Percentiles rank a stretch among this genome's conserved stretches.
These are phyloP conservation scores for Cacajao melanocephalus DNA, from an alignment of 2,797 vertebrate genomes.

Conservation along the genomic window DNA sequence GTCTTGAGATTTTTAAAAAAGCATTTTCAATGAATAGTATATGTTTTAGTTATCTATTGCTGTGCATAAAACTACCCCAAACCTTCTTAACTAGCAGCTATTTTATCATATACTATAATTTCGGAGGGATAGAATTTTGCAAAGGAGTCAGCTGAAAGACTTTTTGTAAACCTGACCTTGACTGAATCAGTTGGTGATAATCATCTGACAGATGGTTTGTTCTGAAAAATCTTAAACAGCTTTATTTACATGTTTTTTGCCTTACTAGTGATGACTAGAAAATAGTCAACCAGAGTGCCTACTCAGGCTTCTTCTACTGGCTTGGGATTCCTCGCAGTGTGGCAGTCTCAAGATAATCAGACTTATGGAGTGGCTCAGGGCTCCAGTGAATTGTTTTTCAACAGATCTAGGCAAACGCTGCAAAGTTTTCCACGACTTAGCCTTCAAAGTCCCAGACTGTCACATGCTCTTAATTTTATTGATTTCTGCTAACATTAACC, in stretches of 20 bases:
- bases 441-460: background rate
- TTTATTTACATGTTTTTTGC: background rate
- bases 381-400: background rate
- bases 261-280: background rate
- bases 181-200: background rate
- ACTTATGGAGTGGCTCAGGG: background rate
- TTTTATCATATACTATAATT: background rate
- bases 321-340: background rate
- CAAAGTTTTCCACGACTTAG: background rate
- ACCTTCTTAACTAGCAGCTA: background rate
- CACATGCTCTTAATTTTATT: background rate
- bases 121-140: background rate
- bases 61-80: background rate
- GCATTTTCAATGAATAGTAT: background rate
- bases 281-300: background rate
- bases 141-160: background rate
- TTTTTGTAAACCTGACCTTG: background rate
- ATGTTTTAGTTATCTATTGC: background rate
- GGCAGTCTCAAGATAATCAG: no score
- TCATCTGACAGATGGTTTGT: background rate
- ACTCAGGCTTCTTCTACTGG: background rate
- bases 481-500: background rate
- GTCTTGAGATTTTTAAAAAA: background rate
- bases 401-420: background rate
- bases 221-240: background rate